Evolutionary conservation across 2,797 vertebrate genomes (phyloP).

Genomic region (Bradypus variegatus): DNA sequence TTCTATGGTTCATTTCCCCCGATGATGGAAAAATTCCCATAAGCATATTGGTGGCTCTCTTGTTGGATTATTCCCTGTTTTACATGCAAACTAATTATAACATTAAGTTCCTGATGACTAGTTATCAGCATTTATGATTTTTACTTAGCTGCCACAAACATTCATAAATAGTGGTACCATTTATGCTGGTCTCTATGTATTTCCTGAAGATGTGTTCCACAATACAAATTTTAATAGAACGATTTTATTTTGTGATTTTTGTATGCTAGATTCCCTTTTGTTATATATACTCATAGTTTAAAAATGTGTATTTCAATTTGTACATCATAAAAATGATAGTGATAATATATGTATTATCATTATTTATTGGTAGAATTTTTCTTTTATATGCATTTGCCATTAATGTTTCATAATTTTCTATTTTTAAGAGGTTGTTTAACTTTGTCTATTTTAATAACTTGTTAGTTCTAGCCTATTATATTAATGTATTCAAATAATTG

Average conservation of each 20-base stretch:
- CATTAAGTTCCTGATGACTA: not conserved
- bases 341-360: not conserved
- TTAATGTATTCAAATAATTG: conserved; percentile 5
- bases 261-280: not conserved
- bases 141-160: not conserved
- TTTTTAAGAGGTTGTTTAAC: not conserved
- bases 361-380: not conserved
- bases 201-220: conserved; percentile 30
- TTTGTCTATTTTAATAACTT: not conserved
- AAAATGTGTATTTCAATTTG: not conserved
- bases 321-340: not conserved
- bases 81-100: not conserved
- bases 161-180: not conserved
- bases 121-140: not conserved
- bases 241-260: not conserved
- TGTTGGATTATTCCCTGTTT: not conserved
- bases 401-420: not conserved
- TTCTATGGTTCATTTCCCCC: not conserved
- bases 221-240: not conserved
- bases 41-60: not conserved
- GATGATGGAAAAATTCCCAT: not conserved
- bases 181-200: conserved; percentile 25
- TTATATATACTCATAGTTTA: not conserved
- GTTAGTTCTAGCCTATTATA: not conserved
- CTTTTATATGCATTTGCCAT: not conserved